Conservation (phyloP, 2,797 vertebrate species). For the Meda fulgida region DNA sequence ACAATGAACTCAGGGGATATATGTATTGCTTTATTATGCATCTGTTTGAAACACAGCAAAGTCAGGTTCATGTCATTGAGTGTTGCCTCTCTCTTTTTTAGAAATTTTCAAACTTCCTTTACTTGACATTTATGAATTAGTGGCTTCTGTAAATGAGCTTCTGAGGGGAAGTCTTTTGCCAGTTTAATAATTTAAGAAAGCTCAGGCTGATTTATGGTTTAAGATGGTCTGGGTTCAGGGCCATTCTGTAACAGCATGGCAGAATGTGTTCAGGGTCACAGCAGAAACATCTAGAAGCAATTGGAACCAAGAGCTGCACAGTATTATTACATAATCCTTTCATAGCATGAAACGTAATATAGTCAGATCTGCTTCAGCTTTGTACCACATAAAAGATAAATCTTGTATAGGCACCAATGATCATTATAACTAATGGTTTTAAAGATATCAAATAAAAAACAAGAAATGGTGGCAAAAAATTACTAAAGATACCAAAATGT, state of each 20-base stretch:
- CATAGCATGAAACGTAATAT: constrained; percentile 6
- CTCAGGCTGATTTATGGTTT: constrained; percentile 28
- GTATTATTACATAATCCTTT: constrained; percentile 19
- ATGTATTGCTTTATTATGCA: not conserved
- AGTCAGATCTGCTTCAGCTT: constrained; percentile 7
- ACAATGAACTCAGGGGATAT: not conserved
- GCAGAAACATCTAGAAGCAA: constrained; percentile 11
- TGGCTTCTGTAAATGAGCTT: constrained; percentile 25
- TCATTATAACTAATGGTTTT: not conserved
- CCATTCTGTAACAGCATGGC: constrained; percentile 5
- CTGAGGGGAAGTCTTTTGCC: constrained; percentile 31
- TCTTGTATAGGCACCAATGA: not conserved
- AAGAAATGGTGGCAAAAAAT: not conserved
- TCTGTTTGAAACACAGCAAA: not conserved
- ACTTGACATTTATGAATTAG: constrained; percentile 25
- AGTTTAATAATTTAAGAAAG: constrained; percentile 40
- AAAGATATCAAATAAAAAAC: not conserved
- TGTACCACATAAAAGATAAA: not conserved
- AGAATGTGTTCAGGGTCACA: constrained; percentile 27
- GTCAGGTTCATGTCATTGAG: not conserved
- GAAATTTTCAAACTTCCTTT: constrained; percentile 1
- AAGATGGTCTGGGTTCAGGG: constrained; percentile 18
- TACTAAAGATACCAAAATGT: not conserved
- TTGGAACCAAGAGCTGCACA: not conserved
- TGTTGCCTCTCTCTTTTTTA: not conserved